These are phyloP conservation scores for Girardinus metallicus DNA, from an alignment of 2,797 vertebrate genomes.

Conservation along the genomic window DNA sequence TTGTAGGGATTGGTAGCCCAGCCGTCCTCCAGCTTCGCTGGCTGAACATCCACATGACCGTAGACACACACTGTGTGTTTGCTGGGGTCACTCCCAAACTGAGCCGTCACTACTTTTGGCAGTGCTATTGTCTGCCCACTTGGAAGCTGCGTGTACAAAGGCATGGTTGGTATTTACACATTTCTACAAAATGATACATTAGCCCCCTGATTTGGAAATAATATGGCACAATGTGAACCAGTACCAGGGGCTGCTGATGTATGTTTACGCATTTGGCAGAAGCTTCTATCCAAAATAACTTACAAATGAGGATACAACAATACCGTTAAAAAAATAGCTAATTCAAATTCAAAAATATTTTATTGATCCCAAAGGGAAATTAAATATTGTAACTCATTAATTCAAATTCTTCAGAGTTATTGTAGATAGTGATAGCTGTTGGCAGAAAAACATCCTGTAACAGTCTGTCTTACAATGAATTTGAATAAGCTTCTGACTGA, in stretches of 20 bases:
- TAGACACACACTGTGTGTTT: constrained; percentile 84
- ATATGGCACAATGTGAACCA: not conserved
- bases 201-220: not conserved
- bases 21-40: constrained; percentile 81
- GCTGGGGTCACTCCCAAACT: constrained; percentile 76
- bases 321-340: too few relatives aligned
- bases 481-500: too few relatives aligned
- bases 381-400: too few relatives aligned
- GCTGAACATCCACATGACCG: constrained; percentile 85
- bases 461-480: too few relatives aligned
- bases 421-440: too few relatives aligned
- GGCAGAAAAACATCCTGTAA: too few relatives aligned
- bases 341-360: too few relatives aligned
- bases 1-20: constrained; percentile 84
- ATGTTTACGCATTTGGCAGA: too few relatives aligned
- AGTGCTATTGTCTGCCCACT: constrained; percentile 69
- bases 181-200: not conserved
- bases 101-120: constrained; percentile 82
- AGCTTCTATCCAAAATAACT: too few relatives aligned
- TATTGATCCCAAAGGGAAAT: too few relatives aligned
- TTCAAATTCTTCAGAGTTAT: too few relatives aligned
- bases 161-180: not conserved
- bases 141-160: constrained; percentile 65
- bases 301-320: too few relatives aligned
- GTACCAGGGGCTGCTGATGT: not conserved